Percentiles rank a stretch among this genome's conserved stretches.
phyloP scores from a whole-genome alignment of 2,888 invertebrate species.

The Crepidodera aurea region DNA sequence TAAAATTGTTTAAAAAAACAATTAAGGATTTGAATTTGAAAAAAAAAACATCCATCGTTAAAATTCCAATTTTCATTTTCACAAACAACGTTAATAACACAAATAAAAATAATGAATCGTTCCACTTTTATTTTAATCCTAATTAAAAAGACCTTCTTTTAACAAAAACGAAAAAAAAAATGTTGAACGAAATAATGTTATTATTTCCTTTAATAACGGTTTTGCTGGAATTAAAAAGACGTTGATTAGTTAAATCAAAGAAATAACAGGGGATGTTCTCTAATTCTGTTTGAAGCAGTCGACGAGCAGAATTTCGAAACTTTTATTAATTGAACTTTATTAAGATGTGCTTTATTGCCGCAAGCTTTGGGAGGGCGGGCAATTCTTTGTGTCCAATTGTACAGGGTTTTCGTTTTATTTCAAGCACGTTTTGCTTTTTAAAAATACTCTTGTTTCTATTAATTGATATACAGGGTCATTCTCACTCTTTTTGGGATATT shows the following conservation, averaged over 20 bases:
- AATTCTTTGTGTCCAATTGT: neutral
- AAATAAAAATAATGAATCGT: too few relatives aligned
- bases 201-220: neutral
- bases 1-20: too few relatives aligned
- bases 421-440: neutral
- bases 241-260: constrained; percentile 10
- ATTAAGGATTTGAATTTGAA: too few relatives aligned
- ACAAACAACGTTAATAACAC: too few relatives aligned
- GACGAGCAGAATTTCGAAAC: neutral
- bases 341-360: constrained; percentile 9
- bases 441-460: neutral
- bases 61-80: too few relatives aligned
- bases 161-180: too few relatives aligned
- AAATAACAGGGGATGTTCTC: constrained; percentile 5
- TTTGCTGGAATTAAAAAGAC: neutral
- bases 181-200: neutral
- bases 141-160: too few relatives aligned
- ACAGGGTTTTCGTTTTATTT: neutral
- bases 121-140: too few relatives aligned
- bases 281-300: constrained; percentile 3
- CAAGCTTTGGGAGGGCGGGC: neutral
- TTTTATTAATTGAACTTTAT: constrained; percentile 16
- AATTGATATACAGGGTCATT: too few relatives aligned
- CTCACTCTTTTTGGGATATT: too few relatives aligned
- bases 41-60: too few relatives aligned